phyloP scores from a whole-genome alignment of 2,113 vertebrate species.

The Psilopsiagon aurifrons region DNA sequence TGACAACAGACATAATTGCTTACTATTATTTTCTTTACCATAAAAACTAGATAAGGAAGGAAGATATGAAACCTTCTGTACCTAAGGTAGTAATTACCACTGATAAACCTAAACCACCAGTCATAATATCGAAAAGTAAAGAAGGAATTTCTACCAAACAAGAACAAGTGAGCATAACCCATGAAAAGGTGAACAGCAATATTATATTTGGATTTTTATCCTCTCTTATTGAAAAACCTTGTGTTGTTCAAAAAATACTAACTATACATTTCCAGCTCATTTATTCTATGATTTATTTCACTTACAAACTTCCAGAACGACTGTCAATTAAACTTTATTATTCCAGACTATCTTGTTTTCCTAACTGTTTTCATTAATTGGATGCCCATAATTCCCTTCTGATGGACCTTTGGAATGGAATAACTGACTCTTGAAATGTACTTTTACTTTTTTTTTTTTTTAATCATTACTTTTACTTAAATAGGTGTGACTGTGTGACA shows the following conservation, averaged over 20 bases:
- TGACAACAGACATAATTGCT: constrained; percentile 36
- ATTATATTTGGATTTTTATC: neutral
- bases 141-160: constrained; percentile 68
- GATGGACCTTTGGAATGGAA: neutral
- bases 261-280: neutral
- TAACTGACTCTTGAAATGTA: constrained; percentile 9
- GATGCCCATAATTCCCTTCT: neutral
- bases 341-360: neutral
- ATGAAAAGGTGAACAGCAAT: constrained; percentile 76
- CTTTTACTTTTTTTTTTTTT: neutral
- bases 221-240: neutral
- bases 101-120: constrained; percentile 52
- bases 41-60: constrained; percentile 79
- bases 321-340: neutral
- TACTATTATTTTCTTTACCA: constrained; percentile 66
- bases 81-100: constrained; percentile 69
- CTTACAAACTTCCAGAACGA: neutral
- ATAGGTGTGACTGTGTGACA: neutral
- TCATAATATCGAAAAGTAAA: constrained; percentile 49
- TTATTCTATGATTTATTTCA: neutral
- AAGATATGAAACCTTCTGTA: constrained; percentile 72
- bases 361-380: neutral
- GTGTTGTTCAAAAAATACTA: constrained; percentile 33
- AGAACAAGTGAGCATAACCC: constrained; percentile 74
- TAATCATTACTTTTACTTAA: neutral